Percentiles rank a stretch among this genome's conserved stretches.
These are phyloP conservation scores for Oligia fasciuncula DNA, from an alignment of 2,888 invertebrate genomes.

Conservation along the genomic window DNA sequence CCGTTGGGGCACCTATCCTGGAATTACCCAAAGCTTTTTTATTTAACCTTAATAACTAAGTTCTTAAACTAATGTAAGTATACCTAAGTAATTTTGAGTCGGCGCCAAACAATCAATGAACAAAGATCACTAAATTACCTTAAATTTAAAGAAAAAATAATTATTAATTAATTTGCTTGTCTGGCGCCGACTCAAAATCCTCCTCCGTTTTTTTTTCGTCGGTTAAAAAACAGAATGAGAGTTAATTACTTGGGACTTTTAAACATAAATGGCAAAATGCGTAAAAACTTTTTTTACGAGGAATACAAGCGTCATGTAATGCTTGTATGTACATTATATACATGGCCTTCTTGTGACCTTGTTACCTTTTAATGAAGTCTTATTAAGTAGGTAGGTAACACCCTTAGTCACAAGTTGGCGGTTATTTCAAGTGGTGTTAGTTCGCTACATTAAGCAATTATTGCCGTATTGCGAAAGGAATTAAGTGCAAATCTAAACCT, in stretches of 20 bases:
- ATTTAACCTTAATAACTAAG: no score
- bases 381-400: constrained; percentile 35
- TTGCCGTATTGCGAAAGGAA: constrained; percentile 7
- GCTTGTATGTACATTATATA: constrained; percentile 8
- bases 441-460: background rate
- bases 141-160: no score
- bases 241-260: background rate
- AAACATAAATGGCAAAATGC: background rate
- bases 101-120: no score
- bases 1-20: no score
- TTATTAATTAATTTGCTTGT: no score
- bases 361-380: constrained; percentile 42
- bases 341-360: constrained; percentile 50
- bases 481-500: background rate
- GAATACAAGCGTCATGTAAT: background rate
- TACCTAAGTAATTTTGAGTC: no score
- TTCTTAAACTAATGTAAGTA: no score
- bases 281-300: background rate
- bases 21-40: no score
- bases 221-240: background rate
- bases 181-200: no score
- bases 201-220: no score
- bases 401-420: constrained; percentile 4
- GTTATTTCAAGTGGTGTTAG: constrained; percentile 4
- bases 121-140: no score